Conservation (phyloP, 2,888 invertebrate genomes). For the Hirudinaria manillensis region DNA sequence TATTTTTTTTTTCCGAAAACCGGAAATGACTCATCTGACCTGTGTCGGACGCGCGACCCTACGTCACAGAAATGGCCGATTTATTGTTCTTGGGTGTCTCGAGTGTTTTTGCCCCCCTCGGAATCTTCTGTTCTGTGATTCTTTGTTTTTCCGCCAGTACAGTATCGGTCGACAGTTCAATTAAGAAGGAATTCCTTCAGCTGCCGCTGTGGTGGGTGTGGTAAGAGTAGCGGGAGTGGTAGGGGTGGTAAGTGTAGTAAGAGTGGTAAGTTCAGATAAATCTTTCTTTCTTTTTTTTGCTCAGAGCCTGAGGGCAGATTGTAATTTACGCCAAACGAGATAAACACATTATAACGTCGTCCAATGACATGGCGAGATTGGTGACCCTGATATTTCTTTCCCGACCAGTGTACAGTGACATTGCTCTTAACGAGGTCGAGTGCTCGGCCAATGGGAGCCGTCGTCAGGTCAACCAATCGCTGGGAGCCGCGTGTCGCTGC, state of each 20-base stretch:
- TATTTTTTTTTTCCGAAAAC: neutral
- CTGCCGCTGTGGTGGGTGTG: too few relatives aligned
- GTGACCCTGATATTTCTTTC: constrained; percentile 1
- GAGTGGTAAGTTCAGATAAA: neutral
- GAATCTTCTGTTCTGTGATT: neutral
- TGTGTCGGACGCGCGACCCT: constrained; percentile 11
- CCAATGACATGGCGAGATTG: too few relatives aligned
- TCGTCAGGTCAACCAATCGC: constrained; percentile 16
- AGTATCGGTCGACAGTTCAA: too few relatives aligned
- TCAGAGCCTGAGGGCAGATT: too few relatives aligned
- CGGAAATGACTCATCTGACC: constrained; percentile 18
- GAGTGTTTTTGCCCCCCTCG: neutral
- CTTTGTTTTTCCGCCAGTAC: too few relatives aligned
- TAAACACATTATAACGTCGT: too few relatives aligned
- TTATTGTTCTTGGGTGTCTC: neutral
- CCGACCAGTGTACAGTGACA: constrained; percentile 11
- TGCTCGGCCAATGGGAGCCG: constrained; percentile 10
- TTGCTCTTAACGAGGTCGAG: constrained; percentile 19
- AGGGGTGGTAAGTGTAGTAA: too few relatives aligned
- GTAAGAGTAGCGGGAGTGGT: too few relatives aligned
- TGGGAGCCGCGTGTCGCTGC: constrained; percentile 27
- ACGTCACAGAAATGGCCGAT: constrained; percentile 13
- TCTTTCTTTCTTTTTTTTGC: neutral
- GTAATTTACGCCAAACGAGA: too few relatives aligned
- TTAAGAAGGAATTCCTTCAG: too few relatives aligned